These are phyloP conservation scores for Agrochola circellaris DNA, from an alignment of 2,888 invertebrate species.

Conservation along the genomic window DNA sequence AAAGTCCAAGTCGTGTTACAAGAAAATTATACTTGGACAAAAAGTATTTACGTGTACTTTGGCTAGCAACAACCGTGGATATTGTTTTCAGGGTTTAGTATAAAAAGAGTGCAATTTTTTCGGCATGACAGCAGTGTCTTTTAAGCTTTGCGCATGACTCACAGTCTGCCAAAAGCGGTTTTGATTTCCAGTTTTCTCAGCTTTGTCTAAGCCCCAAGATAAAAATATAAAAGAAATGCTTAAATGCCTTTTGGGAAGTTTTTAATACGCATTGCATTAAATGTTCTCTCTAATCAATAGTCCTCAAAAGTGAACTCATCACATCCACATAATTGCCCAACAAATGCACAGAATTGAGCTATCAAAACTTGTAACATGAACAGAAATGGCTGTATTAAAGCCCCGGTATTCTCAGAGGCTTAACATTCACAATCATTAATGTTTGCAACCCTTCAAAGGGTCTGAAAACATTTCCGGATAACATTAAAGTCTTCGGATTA, in stretches of 20 bases:
- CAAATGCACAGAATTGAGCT: constrained; percentile 14
- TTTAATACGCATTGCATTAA: neutral
- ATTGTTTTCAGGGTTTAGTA: neutral
- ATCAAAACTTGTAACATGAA: constrained; percentile 38
- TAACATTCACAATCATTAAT: constrained; percentile 48
- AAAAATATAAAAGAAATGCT: neutral
- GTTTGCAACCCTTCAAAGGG: constrained; percentile 45
- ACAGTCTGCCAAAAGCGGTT: neutral
- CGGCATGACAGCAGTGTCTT: neutral
- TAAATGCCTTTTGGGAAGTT: neutral
- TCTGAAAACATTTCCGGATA: constrained; percentile 49
- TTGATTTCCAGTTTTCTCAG: neutral
- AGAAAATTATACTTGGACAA: constrained; percentile 19
- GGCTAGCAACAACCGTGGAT: neutral
- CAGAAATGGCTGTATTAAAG: constrained; percentile 40
- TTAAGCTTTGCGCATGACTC: neutral
- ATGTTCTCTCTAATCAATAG: neutral
- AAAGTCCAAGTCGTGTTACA: constrained; percentile 35
- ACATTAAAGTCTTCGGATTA: constrained; percentile 50
- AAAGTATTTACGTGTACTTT: constrained; percentile 4
- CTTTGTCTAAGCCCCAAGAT: neutral
- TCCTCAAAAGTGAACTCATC: neutral
- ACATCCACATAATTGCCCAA: neutral
- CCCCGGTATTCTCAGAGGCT: constrained; percentile 37
- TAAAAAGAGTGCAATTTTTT: constrained; percentile 5